Evolutionary conservation across 2,888 invertebrate species (phyloP), one percentile per base, ranked within the genome.

Genomic region (Acrobeloides nanus): DNA sequence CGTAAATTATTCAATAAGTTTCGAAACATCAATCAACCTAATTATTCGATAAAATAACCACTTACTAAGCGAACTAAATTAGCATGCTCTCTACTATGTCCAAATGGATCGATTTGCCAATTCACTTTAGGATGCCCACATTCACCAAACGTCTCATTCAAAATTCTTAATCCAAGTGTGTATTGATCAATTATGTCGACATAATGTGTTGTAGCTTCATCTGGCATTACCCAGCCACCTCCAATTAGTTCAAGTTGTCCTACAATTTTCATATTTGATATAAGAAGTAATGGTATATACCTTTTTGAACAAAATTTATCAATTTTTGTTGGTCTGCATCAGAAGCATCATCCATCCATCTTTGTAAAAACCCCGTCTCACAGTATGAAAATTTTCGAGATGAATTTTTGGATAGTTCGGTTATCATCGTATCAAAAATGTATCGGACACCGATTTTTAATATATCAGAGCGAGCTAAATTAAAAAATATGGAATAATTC

Each of bases 71-170:
- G 75, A 67, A 78, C 77, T 6, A 80, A 58, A 18, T 78, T 77
- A 4, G 79, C 79, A 53, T 76, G 76, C 62, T 80, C 80, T 31
- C 76, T 64, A 33, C 78, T 78, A 40, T 56, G 80, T 0, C 80
- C 80, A 60, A 80, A 80, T 24, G 80, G 80, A 59, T 80, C 80
- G 37, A 80, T 78, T 64, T 80, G 80, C 80, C 80, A 80, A 6
- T 76, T 79, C 3, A 77, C 72, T 39, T 72, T 72, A 0, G 79
- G 78, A 38, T 75, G 59, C 6, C 75, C 80, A 61, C 80, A 80
- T 18, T 63, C 62, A 6, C 74, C 73, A 53, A 74, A 75, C 8
- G 38, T 41, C 33, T 43, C 33, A 51, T 53, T 61, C 27, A 66
- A 34, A 8, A 40, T 48, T 10, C 55, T 51, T 20, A 78, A 71